phyloP scores from a whole-genome alignment of 2,113 vertebrate genomes.

The Penelope pileata region DNA sequence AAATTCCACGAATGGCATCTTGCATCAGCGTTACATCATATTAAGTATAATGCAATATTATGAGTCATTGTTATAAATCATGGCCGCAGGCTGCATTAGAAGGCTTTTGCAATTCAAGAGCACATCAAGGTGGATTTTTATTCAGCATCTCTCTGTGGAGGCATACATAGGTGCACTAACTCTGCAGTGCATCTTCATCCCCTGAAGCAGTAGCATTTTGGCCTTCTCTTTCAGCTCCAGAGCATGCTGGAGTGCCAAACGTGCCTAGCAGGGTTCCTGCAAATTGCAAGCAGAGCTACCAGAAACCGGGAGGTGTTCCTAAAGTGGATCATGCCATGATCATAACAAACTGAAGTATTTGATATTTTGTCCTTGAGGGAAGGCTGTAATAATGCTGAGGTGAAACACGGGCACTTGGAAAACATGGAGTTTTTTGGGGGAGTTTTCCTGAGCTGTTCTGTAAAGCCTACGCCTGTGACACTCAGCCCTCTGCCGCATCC shows the following conservation, averaged over 20 bases:
- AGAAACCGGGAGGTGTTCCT: background rate
- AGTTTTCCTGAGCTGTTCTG: background rate
- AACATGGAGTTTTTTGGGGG: background rate
- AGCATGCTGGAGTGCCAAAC: background rate
- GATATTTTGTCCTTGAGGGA: background rate
- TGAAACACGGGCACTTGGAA: background rate
- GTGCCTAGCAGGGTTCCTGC: background rate
- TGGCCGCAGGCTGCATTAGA: conserved; percentile 52
- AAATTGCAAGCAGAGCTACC: background rate
- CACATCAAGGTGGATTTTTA: conserved; percentile 71
- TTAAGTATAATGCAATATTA: conserved; percentile 71
- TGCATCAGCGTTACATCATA: conserved; percentile 76
- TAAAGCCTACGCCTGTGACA: background rate
- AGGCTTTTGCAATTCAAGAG: conserved; percentile 68
- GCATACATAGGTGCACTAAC: background rate
- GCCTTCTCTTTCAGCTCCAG: background rate
- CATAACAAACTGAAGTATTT: background rate
- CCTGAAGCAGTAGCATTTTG: background rate
- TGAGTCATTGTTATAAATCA: conserved; percentile 78
- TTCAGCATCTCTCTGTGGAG: conserved; percentile 22
- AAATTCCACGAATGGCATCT: conserved; percentile 70
- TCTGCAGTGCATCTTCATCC: background rate
- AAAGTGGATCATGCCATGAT: background rate
- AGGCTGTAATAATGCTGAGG: background rate
- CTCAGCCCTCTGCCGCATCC: background rate